Evolutionary conservation across 2,797 vertebrate species (phyloP).

Genomic region (Acropternis orthonyx): DNA sequence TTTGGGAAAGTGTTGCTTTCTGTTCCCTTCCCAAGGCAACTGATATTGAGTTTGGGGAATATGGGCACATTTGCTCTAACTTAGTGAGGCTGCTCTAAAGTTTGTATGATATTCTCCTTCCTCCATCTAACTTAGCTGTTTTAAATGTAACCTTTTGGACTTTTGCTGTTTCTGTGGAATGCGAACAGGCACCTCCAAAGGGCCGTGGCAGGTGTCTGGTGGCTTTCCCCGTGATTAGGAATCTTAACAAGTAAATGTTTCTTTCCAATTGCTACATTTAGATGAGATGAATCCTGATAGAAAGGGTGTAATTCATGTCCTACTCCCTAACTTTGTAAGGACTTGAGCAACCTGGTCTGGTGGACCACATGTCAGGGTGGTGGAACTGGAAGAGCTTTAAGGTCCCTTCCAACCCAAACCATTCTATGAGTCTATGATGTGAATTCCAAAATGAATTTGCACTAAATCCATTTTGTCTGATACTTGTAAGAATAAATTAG

Average conservation of each 20-base stretch:
- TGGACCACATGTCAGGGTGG: neutral
- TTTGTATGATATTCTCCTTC: neutral
- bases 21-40: neutral
- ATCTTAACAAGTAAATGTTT: neutral
- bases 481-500: neutral
- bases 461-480: neutral
- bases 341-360: rapidly evolving
- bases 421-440: neutral
- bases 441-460: neutral
- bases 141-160: neutral
- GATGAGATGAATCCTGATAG: neutral
- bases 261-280: neutral
- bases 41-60: neutral
- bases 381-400: too few species aligned
- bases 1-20: neutral
- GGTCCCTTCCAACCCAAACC: neutral
- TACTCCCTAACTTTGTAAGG: neutral
- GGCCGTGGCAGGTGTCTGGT: neutral
- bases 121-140: neutral
- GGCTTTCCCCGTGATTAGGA: neutral
- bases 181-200: neutral
- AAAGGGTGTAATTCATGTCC: neutral
- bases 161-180: neutral
- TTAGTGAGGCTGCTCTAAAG: neutral
- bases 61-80: neutral